Conservation (phyloP, 2,888 invertebrate genomes). For the Calameuta filiformis region DNA sequence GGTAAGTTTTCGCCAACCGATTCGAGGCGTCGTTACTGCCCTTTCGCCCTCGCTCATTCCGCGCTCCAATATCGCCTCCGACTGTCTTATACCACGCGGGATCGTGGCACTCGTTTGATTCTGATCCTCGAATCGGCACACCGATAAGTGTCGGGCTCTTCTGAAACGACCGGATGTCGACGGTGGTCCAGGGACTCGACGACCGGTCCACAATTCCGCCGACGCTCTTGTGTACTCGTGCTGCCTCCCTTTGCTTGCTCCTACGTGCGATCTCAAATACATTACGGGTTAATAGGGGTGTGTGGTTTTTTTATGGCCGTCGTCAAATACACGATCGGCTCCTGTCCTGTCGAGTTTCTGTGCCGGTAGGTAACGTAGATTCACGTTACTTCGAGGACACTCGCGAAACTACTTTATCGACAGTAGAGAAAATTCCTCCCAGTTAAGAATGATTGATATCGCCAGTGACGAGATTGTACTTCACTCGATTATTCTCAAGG, state of each 20-base stretch:
- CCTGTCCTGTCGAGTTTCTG: background rate
- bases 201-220: constrained; percentile 20
- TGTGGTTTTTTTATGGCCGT: constrained; percentile 44
- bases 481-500: background rate
- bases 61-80: constrained; percentile 43
- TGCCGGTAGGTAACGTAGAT: background rate
- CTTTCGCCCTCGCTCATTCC: constrained; percentile 62
- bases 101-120: background rate
- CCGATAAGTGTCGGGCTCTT: constrained; percentile 1
- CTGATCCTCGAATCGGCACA: background rate
- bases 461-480: background rate
- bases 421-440: background rate
- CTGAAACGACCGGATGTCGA: constrained; percentile 1
- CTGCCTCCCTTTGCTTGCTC: constrained; percentile 47
- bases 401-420: background rate
- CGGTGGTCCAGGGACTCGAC: background rate
- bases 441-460: background rate
- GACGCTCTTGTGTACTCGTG: constrained; percentile 50
- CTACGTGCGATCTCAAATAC: constrained; percentile 59
- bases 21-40: constrained; percentile 57
- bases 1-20: constrained; percentile 66
- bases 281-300: constrained; percentile 56
- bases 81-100: background rate
- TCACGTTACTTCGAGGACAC: background rate
- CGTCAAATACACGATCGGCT: constrained; percentile 16